Evolutionary conservation across 2,888 invertebrate species (phyloP), one percentile per base, ranked within the genome.

Genomic region (Anticlea derivata): DNA sequence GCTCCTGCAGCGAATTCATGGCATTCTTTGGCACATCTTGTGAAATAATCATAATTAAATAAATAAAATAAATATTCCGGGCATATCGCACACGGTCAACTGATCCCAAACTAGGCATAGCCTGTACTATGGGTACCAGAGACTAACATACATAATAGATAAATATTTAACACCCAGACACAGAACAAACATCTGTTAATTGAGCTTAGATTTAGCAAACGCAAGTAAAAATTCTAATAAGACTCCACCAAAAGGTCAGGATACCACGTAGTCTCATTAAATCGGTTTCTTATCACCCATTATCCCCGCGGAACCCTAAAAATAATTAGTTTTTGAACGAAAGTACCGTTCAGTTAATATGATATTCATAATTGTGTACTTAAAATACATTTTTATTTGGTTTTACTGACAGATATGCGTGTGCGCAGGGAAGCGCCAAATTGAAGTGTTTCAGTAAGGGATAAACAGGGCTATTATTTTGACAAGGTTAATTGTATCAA

Each of bases 301-400:
- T 54, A 50, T 13, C 43, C 29, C 10, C 17, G 30, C 31, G 0
- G 45, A 41, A 37, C 54, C 41, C 54, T 54, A 58, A 56, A 55
- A 39, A 62, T 60, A 62, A 62, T 62, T 62, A 62, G 62, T 60
- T 60, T 60, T 58, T 49, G 47, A 46, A 43, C 45, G 40, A 40
- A 58, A 41, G 33, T 31, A 49, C 55, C 54, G 56, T 62, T 53
- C 57, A 46, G 44, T 57, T 58, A 54, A 58, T 44, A 56, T 57
- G 50, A 55, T 58, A 44, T 39, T 44, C 51, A 39, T 58, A 53
- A 61, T 49, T 31, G 54, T 41, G 46, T 51, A 58, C 49, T 64
- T 64, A 64, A 64, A 48, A 60, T 60, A 57, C 54, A 33, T 58
- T 47, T 64, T 64, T 64, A 64, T 62, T 45, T 17, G 47, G 12